Evolutionary conservation across 2,888 invertebrate genomes (phyloP).

Genomic region (Meiosimyza decipiens): DNA sequence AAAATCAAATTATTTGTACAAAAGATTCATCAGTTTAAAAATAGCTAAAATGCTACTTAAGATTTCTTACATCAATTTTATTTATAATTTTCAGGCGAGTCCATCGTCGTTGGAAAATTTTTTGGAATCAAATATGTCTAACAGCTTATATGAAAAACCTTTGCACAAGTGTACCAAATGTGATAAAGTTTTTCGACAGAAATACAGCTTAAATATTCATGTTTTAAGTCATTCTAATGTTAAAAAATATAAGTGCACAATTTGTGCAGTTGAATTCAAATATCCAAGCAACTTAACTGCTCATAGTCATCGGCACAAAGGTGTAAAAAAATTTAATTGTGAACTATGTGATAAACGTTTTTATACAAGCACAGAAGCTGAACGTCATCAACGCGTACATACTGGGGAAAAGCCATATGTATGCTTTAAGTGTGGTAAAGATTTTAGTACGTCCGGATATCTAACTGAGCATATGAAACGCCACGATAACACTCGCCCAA

Average conservation of each 20-base stretch:
- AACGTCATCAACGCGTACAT: slow-evolving; percentile 71
- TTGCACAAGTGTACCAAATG: slow-evolving; percentile 5
- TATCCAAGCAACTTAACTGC: slow-evolving; percentile 34
- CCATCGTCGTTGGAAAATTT: too few relatives aligned
- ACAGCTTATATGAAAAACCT: too few relatives aligned
- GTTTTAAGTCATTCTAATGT: not conserved
- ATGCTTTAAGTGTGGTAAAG: slow-evolving; percentile 71
- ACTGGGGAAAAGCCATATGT: slow-evolving; percentile 69
- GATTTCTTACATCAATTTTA: too few relatives aligned
- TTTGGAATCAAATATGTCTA: too few relatives aligned
- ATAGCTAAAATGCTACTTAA: too few relatives aligned
- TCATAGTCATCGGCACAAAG: slow-evolving; percentile 43
- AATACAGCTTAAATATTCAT: not conserved
- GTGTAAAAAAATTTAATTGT: slow-evolving; percentile 43
- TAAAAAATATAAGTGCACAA: slow-evolving; percentile 1
- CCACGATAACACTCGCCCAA: slow-evolving; percentile 41
- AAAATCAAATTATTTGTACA: too few relatives aligned
- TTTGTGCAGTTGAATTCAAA: not conserved
- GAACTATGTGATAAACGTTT: slow-evolving; percentile 45
- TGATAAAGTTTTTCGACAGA: not conserved
- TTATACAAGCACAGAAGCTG: slow-evolving; percentile 54
- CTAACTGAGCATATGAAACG: slow-evolving; percentile 66
- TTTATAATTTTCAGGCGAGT: too few relatives aligned
- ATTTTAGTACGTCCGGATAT: slow-evolving; percentile 70
- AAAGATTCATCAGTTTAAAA: too few relatives aligned